phyloP scores from a whole-genome alignment of 2,888 invertebrate species.

The Metopia argyrocephala region DNA sequence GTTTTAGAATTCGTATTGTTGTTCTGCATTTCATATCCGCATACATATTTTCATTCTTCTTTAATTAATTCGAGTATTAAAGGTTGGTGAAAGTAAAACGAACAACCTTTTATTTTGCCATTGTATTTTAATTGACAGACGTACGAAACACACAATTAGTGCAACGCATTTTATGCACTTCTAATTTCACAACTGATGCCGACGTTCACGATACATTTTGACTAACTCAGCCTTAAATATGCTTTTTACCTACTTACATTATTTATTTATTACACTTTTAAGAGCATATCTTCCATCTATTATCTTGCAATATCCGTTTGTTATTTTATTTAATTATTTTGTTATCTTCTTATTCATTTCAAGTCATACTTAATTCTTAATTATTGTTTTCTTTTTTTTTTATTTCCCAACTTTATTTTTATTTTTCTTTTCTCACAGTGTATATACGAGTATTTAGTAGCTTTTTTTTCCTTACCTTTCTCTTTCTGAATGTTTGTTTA shows the following conservation, averaged over 20 bases:
- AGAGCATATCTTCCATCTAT: background rate
- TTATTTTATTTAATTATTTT: constrained; percentile 25
- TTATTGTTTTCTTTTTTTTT: background rate
- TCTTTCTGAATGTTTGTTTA: background rate
- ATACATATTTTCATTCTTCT: no score
- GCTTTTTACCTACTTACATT: background rate
- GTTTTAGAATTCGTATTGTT: constrained; percentile 8
- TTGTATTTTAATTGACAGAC: no score
- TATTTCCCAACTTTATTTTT: background rate
- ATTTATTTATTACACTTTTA: background rate
- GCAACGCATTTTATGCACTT: no score
- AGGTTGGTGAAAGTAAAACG: no score
- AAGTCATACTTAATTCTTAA: background rate
- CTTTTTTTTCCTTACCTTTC: background rate
- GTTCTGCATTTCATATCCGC: no score
- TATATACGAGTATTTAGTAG: background rate
- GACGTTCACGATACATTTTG: no score
- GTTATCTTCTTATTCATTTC: background rate
- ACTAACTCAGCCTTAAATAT: no score
- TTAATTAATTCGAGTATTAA: no score
- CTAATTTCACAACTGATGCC: no score
- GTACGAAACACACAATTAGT: no score
- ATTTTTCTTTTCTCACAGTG: background rate
- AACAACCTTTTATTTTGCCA: no score
- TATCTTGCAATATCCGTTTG: constrained; percentile 8